Base-by-base conservation (phyloP, 1,140 invertebrate genomes). In the Ceratitis capitata region DNA sequence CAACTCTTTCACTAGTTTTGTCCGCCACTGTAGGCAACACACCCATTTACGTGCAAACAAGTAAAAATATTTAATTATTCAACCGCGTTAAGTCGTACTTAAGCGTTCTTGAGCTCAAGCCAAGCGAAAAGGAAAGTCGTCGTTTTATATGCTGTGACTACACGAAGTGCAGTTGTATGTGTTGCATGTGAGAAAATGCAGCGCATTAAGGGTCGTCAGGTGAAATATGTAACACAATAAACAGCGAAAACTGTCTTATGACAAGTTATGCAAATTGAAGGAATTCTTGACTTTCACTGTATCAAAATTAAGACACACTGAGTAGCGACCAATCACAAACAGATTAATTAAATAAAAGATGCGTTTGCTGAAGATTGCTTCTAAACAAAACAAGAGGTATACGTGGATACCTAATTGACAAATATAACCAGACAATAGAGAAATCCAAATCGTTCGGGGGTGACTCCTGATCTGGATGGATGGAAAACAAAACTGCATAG, bases 51-150 rank as follows among this genome's bases (percentile, higher is more conserved):
- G 5, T 12, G n/a, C 29, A 32, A 14, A 61, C 23, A 69, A 35
- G 12, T 69, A 45, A 23, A 45, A 78, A 45, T 32, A 78, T 78
- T 78, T 78, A 35, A 78, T 47, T 78, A 26, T 45, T 78, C 19
- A 45, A 19, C 39, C 69, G 39, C 69, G 39, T 74, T 74, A 78
- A 78, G 69, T 78, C 69, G 69, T 45, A 78, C 69, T 78, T 45
- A 47, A 47, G 35, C n/a, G 39, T 12, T 45, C 14, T 78, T 78
- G 19, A 45, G 42, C 69, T 78, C 69, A 45, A 64, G 69, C 39
- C 35, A 78, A 78, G 35, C 69, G 35, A 78, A 10, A 64, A 42
- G 69, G n/a, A 45, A 45, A 45, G 39, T 39, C 35, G 69, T n/a
- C 39, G n/a, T 39, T 6, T 45, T 12, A n/a, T 7, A n/a, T 35